Percentiles rank a stretch among this genome's conserved stretches.
Evolutionary conservation across 2,113 vertebrate species (phyloP).

Genomic region (Tringa solitaria): DNA sequence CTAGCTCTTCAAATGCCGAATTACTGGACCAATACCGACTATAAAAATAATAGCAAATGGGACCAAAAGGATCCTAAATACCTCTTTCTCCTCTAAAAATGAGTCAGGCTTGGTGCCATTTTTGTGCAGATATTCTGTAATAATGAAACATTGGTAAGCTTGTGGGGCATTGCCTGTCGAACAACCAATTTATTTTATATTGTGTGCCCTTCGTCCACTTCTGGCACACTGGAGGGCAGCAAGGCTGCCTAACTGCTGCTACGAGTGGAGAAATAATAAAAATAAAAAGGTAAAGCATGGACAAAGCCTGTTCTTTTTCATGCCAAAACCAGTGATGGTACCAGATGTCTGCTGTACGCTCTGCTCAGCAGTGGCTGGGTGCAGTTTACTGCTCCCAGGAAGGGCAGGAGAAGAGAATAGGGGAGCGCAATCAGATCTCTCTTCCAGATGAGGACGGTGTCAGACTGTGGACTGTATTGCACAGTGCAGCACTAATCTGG

Average conservation of each 20-base stretch:
- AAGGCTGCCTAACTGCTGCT: background rate
- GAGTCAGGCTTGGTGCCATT: background rate
- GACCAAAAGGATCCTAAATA: background rate
- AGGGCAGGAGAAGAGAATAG: background rate
- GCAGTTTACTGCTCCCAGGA: background rate
- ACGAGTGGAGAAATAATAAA: background rate
- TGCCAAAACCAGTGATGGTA: background rate
- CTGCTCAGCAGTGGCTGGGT: background rate
- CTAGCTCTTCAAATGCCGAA: background rate
- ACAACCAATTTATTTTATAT: background rate
- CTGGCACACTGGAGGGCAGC: background rate
- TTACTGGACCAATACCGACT: background rate
- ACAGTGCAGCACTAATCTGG: background rate
- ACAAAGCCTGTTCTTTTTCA: background rate
- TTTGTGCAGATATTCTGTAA: background rate
- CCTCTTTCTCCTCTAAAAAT: background rate
- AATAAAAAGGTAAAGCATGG: background rate
- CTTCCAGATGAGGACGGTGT: background rate
- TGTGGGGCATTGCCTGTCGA: background rate
- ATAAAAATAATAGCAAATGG: background rate
- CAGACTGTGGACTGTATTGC: background rate
- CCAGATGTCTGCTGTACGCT: background rate
- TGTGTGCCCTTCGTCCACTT: background rate
- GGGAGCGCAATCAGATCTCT: background rate
- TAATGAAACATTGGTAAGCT: background rate